phyloP scores from a whole-genome alignment of 2,113 vertebrate species.

The Rhinogobius similis region DNA sequence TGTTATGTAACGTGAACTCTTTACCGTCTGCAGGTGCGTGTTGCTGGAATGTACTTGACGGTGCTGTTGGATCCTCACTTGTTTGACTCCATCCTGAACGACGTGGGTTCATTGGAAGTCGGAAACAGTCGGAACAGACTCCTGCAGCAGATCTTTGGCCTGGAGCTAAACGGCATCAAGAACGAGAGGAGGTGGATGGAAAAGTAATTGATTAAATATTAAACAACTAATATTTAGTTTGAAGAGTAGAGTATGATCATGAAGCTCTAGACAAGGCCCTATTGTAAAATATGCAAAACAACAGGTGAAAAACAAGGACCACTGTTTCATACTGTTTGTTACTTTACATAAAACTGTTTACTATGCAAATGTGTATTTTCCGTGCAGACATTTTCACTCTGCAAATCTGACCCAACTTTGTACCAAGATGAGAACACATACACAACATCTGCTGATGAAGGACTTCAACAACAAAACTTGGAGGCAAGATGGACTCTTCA shows the following conservation, averaged over 20 bases:
- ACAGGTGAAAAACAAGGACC: neutral
- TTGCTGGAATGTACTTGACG: slow-evolving; percentile 82
- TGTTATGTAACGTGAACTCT: neutral
- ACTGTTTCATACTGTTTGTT: neutral
- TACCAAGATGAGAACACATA: slow-evolving; percentile 74
- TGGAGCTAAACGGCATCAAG: slow-evolving; percentile 71
- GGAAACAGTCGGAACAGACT: slow-evolving; percentile 66
- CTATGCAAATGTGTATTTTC: neutral
- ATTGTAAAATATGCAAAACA: neutral
- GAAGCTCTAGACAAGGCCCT: neutral
- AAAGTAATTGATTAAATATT: too few relatives aligned
- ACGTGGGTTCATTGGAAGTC: slow-evolving; percentile 74
- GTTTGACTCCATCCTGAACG: slow-evolving; percentile 79
- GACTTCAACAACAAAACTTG: slow-evolving; percentile 62
- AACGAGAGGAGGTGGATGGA: slow-evolving; percentile 79
- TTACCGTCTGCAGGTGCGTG: slow-evolving; percentile 72
- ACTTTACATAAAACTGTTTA: neutral
- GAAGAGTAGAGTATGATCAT: neutral
- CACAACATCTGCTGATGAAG: slow-evolving; percentile 68
- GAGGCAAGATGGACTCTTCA: slow-evolving; percentile 79
- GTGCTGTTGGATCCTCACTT: slow-evolving; percentile 85
- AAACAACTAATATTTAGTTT: too few relatives aligned
- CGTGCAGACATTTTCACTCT: slow-evolving; percentile 80
- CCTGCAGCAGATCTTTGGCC: slow-evolving; percentile 79
- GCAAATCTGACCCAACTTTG: slow-evolving; percentile 69